Evolutionary conservation across 92 coral and sea anemone genomes (phyloP).

Genomic region (Paramuricea clavata): DNA sequence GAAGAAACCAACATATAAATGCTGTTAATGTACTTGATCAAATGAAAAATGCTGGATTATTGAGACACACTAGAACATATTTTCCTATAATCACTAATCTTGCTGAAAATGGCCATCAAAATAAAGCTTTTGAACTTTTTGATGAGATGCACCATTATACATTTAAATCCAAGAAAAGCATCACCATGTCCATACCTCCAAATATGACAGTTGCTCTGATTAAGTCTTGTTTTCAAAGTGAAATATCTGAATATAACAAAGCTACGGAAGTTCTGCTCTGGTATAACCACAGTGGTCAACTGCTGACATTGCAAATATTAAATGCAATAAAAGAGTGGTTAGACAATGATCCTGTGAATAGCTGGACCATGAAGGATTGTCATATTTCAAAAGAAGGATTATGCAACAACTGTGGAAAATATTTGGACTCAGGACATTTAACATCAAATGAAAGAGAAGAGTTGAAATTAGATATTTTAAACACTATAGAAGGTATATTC

Average conservation of each 20-base stretch:
- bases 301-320: constrained; percentile 65
- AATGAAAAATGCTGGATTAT: constrained; percentile 52
- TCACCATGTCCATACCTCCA: constrained; percentile 62
- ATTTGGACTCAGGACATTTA: constrained; percentile 56
- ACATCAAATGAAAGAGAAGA: not conserved
- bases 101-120: constrained; percentile 69
- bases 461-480: constrained; percentile 62
- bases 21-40: constrained; percentile 70
- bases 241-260: constrained; percentile 37
- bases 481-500: constrained; percentile 36
- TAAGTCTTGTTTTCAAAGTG: constrained; percentile 47
- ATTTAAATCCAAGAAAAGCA: constrained; percentile 55
- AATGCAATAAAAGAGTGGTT: constrained; percentile 78
- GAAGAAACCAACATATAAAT: constrained; percentile 68
- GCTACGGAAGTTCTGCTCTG: constrained; percentile 66
- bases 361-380: constrained; percentile 76
- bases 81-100: constrained; percentile 76
- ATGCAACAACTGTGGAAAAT: constrained; percentile 75
- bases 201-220: constrained; percentile 82
- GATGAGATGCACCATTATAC: constrained; percentile 67
- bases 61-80: constrained; percentile 82
- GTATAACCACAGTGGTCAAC: constrained; percentile 77
- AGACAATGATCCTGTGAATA: constrained; percentile 64
- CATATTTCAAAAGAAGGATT: constrained; percentile 66
- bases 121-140: constrained; percentile 81